A percentile compares a stretch with the other conserved stretches of the same genome.
phyloP scores from a whole-genome alignment of 2,113 vertebrate species.

The Siphamia tubifer region DNA sequence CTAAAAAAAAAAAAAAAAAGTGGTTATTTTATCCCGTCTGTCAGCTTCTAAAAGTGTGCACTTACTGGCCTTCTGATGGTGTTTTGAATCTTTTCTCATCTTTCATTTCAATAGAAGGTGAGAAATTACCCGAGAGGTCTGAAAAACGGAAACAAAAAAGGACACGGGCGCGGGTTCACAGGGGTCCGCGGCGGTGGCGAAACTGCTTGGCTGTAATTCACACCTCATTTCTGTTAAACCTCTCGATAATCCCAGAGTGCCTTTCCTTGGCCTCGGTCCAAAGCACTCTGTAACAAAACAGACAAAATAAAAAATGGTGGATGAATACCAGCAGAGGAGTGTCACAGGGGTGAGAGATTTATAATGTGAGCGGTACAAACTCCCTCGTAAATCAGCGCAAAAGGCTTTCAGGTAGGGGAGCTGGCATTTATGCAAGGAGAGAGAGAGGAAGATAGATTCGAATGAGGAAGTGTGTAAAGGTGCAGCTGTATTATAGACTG shows the following conservation, averaged over 20 bases:
- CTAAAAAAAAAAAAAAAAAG: background rate
- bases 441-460: slow-evolving; percentile 10
- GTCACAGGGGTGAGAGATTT: slow-evolving; percentile 88
- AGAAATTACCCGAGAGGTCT: slow-evolving; percentile 21
- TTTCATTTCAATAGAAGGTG: background rate
- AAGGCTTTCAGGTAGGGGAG: slow-evolving; percentile 78
- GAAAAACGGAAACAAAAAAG: slow-evolving; percentile 20
- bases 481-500: slow-evolving; percentile 3
- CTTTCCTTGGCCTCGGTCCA: slow-evolving; percentile 87
- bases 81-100: slow-evolving; percentile 2
- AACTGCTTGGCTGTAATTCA: slow-evolving; percentile 65
- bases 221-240: slow-evolving; percentile 70
- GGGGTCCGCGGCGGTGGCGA: background rate
- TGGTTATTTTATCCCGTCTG: background rate
- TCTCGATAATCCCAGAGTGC: slow-evolving; percentile 82
- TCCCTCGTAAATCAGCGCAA: slow-evolving; percentile 85
- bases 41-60: background rate
- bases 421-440: slow-evolving; percentile 78
- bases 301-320: slow-evolving; percentile 85
- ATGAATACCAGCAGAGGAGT: slow-evolving; percentile 87
- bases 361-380: slow-evolving; percentile 83
- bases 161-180: background rate
- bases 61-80: background rate
- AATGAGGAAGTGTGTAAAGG: slow-evolving; percentile 12
- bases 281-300: slow-evolving; percentile 78